These are phyloP conservation scores for Crenuchus spilurus DNA, from an alignment of 2,797 vertebrate genomes.

Conservation along the genomic window DNA sequence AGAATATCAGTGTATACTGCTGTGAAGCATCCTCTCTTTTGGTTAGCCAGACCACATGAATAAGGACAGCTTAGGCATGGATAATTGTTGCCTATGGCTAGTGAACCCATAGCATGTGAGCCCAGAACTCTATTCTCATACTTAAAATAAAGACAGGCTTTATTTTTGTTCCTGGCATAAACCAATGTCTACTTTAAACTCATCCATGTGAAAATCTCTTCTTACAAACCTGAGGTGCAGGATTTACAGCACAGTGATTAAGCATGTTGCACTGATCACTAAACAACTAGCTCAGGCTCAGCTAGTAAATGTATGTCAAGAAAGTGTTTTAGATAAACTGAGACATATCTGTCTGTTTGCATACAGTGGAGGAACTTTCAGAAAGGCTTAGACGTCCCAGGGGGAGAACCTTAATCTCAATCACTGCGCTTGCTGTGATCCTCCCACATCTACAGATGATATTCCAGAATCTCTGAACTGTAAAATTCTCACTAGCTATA, in stretches of 20 bases:
- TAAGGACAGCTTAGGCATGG: constrained; percentile 18
- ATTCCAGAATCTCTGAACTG: background rate
- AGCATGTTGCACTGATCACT: background rate
- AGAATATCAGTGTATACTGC: constrained; percentile 14
- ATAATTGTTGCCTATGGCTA: constrained; percentile 32
- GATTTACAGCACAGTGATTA: constrained; percentile 1
- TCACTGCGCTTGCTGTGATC: constrained; percentile 25
- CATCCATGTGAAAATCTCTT: constrained; percentile 12
- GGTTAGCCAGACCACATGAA: constrained; percentile 7
- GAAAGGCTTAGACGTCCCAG: background rate
- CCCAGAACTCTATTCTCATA: background rate
- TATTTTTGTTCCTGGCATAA: constrained; percentile 21
- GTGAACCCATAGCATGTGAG: background rate
- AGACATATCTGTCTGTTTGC: constrained; percentile 8
- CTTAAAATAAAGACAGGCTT: constrained; percentile 32
- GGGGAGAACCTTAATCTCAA: constrained; percentile 31
- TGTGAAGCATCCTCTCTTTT: constrained; percentile 31
- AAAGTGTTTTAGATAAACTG: too few species aligned
- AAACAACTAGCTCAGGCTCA: too few species aligned
- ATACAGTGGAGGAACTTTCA: constrained; percentile 21
- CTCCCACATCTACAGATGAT: background rate
- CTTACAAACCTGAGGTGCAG: constrained; percentile 20
- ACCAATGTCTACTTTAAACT: background rate
- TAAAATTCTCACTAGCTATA: constrained; percentile 18
- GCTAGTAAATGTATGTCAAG: too few species aligned